These are phyloP conservation scores for Phenganax stokvisi DNA, from an alignment of 92 coral and sea anemone genomes.

Conservation along the genomic window DNA sequence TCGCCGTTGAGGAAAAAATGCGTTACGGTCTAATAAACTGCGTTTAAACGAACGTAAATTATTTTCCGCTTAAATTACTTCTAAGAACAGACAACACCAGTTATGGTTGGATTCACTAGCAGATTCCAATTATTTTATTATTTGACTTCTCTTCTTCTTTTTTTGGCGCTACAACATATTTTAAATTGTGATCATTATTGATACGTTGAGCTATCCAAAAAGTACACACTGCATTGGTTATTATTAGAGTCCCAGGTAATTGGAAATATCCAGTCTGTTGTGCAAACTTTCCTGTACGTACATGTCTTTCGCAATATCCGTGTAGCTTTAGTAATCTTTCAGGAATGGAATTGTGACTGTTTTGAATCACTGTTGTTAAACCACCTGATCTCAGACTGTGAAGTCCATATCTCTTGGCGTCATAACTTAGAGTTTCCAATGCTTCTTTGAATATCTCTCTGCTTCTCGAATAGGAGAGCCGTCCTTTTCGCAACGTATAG, in stretches of 20 bases:
- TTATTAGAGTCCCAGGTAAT: slow-evolving; percentile 30
- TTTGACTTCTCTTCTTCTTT: too few relatives aligned
- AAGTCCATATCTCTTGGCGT: slow-evolving; percentile 28
- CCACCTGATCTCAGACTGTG: slow-evolving; percentile 46
- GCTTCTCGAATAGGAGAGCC: not conserved
- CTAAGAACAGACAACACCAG: not conserved
- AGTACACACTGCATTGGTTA: not conserved
- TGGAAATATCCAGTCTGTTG: slow-evolving; percentile 35
- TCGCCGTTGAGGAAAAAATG: too few relatives aligned
- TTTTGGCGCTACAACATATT: too few relatives aligned
- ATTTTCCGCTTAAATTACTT: not conserved
- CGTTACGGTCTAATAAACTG: not conserved
- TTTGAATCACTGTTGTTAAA: slow-evolving; percentile 40
- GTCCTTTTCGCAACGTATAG: not conserved
- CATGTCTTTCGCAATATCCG: slow-evolving; percentile 46
- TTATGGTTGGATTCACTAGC: not conserved
- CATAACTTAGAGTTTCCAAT: not conserved
- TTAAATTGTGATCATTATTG: not conserved
- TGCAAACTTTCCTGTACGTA: slow-evolving; percentile 45
- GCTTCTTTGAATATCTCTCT: slow-evolving; percentile 24
- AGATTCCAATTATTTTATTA: not conserved
- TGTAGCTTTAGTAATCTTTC: slow-evolving; percentile 52
- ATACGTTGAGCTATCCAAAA: not conserved
- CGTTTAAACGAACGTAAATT: not conserved
- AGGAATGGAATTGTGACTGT: slow-evolving; percentile 29